Evolutionary conservation across 2,888 invertebrate species (phyloP).

Genomic region (Cephus pulcher): DNA sequence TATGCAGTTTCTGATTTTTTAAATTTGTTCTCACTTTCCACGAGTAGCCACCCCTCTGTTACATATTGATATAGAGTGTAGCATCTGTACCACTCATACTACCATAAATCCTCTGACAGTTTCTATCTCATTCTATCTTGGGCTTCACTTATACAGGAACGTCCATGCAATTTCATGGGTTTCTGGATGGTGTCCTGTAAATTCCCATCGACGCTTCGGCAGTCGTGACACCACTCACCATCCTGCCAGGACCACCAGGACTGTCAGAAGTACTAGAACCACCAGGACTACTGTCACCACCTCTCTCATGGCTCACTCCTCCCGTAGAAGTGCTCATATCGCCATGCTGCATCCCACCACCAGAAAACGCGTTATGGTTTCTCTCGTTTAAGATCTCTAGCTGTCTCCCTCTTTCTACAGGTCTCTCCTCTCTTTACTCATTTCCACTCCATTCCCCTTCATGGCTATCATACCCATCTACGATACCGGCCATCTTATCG

Average conservation of each 20-base stretch:
- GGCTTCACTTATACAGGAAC: constrained; percentile 43
- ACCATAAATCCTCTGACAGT: not conserved
- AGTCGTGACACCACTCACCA: constrained; percentile 42
- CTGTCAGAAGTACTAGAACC: constrained; percentile 26
- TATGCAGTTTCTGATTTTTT: not conserved
- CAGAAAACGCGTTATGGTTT: constrained; percentile 62
- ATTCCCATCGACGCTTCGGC: constrained; percentile 60
- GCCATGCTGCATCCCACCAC: constrained; percentile 51
- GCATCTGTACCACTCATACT: not conserved
- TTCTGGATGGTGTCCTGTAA: constrained; percentile 56
- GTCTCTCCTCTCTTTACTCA: not conserved
- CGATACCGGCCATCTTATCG: not conserved
- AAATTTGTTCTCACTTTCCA: not conserved
- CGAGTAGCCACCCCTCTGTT: not conserved
- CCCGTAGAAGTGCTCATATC: constrained; percentile 54
- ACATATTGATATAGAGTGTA: not conserved
- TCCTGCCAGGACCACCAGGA: not conserved
- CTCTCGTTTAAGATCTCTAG: constrained; percentile 48
- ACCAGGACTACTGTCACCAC: constrained; percentile 61
- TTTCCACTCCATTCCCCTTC: not conserved
- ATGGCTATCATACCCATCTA: not conserved
- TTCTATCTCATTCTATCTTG: not conserved
- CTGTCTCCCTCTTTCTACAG: not conserved
- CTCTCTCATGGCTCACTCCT: constrained; percentile 60
- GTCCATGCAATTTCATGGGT: constrained; percentile 61